Base-by-base conservation (phyloP, 1,140 invertebrate species). In the Magallana angulata region DNA sequence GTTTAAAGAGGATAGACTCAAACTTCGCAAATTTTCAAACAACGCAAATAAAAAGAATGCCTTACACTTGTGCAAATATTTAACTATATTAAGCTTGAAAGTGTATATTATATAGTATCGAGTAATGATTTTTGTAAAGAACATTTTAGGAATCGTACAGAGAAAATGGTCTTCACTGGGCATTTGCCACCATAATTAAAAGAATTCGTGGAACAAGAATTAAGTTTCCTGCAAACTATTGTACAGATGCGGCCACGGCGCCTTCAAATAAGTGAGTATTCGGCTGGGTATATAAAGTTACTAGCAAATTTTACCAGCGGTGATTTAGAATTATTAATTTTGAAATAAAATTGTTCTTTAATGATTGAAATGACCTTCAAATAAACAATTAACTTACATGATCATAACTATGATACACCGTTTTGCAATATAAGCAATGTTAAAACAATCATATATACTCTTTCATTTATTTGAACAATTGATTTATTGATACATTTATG, bases 161-260 rank as follows among this genome's bases (percentile, higher is more conserved):
- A 88, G 62, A 85, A 84, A 60, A 91, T 80, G 90, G 90, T 1
- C 30, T 91, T 9, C 89, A 71, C 62, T 90, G 89, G 82, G 81
- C 86, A 2, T 57, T 89, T 60, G 85, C 86, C 8, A 87, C 89
- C 1, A 85, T 90, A 0, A 56, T 91, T 48, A 89, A 90, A 30
- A 76, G 89, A 24, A 12, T 91, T 59, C 84, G 85, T 18, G 57
- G 90, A 91, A 56, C 81, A 89, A 59, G 86, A 89, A 60, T 85
- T 91, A 6, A 85, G 87, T 1, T 58, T 91, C 14, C 48, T 60
- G 7, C 88, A 90, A 14, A 88, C 85, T 4, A 88, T 89, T 57
- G 58, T 85, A 64, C 86, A 89, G 76, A 89, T 91, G 88, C 83
- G 89, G 24, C 64, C 59, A 12, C 80, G 64, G 1, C 76, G 89